Percentiles rank a stretch among this genome's conserved stretches.
Evolutionary conservation across 2,888 invertebrate genomes (phyloP).

Genomic region (Thereva nobilitata): DNA sequence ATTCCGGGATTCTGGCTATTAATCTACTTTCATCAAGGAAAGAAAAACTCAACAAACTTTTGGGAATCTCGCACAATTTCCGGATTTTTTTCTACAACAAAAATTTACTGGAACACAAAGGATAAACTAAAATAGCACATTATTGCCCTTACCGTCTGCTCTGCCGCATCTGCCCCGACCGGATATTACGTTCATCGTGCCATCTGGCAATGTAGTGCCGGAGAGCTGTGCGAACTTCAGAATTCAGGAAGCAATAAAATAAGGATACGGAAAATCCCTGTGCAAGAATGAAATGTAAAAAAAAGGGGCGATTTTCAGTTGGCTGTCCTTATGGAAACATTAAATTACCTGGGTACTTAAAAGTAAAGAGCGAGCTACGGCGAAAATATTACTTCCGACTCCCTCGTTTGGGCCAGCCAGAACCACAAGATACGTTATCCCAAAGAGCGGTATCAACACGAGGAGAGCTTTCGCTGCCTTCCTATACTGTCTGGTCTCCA

Average conservation of each 20-base stretch:
- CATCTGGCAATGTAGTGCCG: conserved; percentile 67
- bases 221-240: conserved; percentile 85
- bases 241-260: conserved; percentile 92
- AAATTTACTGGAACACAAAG: too few relatives aligned
- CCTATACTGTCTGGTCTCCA: conserved; percentile 87
- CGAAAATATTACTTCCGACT: conserved; percentile 74
- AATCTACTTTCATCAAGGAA: too few relatives aligned
- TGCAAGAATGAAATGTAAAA: background rate
- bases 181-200: conserved; percentile 56
- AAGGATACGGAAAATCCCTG: conserved; percentile 89
- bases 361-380: conserved; percentile 77
- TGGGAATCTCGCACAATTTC: too few relatives aligned
- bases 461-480: conserved; percentile 90
- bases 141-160: conserved; percentile 53
- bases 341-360: conserved; percentile 82
- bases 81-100: too few relatives aligned
- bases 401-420: conserved; percentile 80
- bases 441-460: conserved; percentile 90
- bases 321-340: background rate
- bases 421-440: conserved; percentile 87
- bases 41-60: too few relatives aligned
- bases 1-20: too few relatives aligned
- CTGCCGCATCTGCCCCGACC: conserved; percentile 48
- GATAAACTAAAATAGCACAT: conserved; percentile 8
- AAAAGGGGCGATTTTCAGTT: background rate